Evolutionary conservation across 2,888 invertebrate genomes (phyloP).

Genomic region (Drosophila bunnanda): DNA sequence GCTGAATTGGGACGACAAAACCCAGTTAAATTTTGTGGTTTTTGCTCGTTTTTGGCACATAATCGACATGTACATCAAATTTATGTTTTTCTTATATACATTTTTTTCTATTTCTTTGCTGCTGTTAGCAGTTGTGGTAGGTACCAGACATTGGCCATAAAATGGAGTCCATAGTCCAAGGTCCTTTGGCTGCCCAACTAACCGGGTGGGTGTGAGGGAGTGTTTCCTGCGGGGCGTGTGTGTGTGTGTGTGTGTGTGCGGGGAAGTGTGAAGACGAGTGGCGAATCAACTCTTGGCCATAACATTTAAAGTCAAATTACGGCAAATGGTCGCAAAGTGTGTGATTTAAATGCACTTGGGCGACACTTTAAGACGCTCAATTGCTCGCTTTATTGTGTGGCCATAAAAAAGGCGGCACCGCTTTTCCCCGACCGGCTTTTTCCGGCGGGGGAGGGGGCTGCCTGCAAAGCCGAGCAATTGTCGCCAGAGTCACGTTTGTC

Average conservation of each 20-base stretch:
- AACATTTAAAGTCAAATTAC: conserved; percentile 82
- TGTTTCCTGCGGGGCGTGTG: not conserved
- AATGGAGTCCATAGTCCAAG: conserved; percentile 55
- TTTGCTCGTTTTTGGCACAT: conserved; percentile 60
- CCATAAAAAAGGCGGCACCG: conserved; percentile 70
- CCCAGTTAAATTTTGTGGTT: conserved; percentile 14
- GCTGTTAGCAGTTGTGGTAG: conserved; percentile 48
- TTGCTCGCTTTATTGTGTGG: conserved; percentile 80
- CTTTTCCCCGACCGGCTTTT: conserved; percentile 13
- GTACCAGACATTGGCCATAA: conserved; percentile 75
- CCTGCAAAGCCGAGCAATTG: conserved; percentile 75
- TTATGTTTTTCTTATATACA: conserved; percentile 60
- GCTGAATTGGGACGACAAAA: not conserved
- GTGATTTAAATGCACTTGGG: conserved; percentile 83
- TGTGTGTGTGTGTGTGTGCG: not conserved
- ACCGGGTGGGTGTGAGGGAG: not conserved
- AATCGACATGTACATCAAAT: conserved; percentile 79
- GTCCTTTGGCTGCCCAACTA: conserved; percentile 64
- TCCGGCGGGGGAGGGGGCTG: not conserved
- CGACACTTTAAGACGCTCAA: conserved; percentile 81
- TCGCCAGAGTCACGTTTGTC: conserved; percentile 80
- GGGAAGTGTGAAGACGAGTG: conserved; percentile 7
- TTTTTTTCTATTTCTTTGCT: not conserved
- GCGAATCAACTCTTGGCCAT: conserved; percentile 61
- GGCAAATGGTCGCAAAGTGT: conserved; percentile 82